Conservation (phyloP, 1,140 invertebrate species). For the Aphelinus atriplicis region DNA sequence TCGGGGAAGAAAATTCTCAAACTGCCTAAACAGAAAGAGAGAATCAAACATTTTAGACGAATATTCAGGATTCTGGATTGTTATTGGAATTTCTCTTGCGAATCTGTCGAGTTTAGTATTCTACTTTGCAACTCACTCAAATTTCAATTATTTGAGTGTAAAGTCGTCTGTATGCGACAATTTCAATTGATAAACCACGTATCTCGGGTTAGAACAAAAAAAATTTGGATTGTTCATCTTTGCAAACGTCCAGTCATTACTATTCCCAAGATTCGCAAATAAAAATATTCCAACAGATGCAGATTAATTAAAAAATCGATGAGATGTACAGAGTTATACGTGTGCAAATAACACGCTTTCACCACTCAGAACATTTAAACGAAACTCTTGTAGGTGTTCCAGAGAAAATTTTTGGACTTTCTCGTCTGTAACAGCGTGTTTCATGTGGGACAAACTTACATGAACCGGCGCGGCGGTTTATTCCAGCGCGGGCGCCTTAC, state of each 20-base stretch:
- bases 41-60: not conserved
- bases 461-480: constrained; percentile 63
- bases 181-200: too few relatives aligned
- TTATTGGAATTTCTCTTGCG: constrained; percentile 13
- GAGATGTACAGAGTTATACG: constrained; percentile 5
- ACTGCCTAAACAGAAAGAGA: not conserved
- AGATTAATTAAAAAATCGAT: constrained; percentile 8
- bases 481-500: constrained; percentile 61
- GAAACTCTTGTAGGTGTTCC: not conserved
- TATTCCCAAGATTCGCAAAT: not conserved
- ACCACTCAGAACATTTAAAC: constrained; percentile 12
- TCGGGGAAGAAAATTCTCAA: not conserved
- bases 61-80: not conserved
- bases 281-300: constrained; percentile 14
- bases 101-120: not conserved
- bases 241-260: too few relatives aligned
- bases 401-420: not conserved
- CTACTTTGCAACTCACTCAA: too few relatives aligned
- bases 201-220: too few relatives aligned
- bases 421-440: constrained; percentile 3
- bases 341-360: not conserved
- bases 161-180: too few relatives aligned
- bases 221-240: too few relatives aligned
- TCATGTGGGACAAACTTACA: constrained; percentile 58
- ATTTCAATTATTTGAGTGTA: too few relatives aligned